phyloP scores from a whole-genome alignment of 2,797 vertebrate species.

The Tolypeutes matacus region DNA sequence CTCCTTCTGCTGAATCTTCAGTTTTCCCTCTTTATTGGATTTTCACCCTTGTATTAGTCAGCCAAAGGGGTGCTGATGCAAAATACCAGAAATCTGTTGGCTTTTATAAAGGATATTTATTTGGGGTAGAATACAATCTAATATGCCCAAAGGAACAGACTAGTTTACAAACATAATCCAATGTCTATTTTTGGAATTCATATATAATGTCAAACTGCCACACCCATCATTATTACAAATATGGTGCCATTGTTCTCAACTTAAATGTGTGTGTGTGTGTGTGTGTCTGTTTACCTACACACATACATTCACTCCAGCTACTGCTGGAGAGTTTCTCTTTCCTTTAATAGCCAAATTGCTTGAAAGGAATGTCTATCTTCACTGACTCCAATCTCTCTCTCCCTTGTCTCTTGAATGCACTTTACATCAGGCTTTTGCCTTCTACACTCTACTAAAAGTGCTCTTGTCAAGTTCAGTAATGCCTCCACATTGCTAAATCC shows the following conservation, averaged over 20 bases:
- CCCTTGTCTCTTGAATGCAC: background rate
- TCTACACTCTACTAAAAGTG: background rate
- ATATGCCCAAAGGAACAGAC: too few species aligned
- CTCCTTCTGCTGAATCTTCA: background rate
- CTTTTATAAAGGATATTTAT: too few species aligned
- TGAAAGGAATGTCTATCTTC: background rate
- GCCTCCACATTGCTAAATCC: background rate
- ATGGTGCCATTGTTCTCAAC: background rate
- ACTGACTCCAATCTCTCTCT: background rate
- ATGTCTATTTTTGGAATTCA: too few species aligned
- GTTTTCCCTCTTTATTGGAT: background rate
- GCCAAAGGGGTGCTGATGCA: too few species aligned
- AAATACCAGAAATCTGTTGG: too few species aligned
- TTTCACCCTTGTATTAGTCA: background rate
- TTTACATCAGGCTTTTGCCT: background rate
- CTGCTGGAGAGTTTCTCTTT: background rate
- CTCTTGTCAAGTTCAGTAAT: background rate
- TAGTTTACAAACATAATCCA: too few species aligned
- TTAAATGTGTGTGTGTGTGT: background rate
- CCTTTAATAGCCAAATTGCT: conserved; percentile 27
- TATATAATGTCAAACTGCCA: too few species aligned
- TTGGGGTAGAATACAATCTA: too few species aligned
- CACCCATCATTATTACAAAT: background rate
- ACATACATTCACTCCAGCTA: background rate
- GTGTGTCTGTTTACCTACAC: too few species aligned